A percentile compares a stretch with the other conserved stretches of the same genome.
phyloP scores from a whole-genome alignment of 1,140 invertebrate species.

The Eumaeus atala region DNA sequence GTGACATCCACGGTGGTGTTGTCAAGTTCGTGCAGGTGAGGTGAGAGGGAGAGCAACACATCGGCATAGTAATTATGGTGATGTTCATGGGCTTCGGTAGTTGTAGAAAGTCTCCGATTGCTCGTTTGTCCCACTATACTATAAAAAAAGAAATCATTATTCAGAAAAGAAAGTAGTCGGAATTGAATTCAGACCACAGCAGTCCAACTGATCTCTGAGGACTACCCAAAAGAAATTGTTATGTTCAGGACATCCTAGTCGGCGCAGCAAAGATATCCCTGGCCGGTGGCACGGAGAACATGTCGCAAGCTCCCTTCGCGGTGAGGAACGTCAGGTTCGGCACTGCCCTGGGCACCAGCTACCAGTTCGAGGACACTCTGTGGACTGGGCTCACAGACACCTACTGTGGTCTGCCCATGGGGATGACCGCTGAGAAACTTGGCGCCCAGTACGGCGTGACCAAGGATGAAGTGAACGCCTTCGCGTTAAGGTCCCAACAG shows the following conservation, averaged over 20 bases:
- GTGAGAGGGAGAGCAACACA: too few species aligned
- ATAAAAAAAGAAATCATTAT: too few species aligned
- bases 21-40: too few species aligned
- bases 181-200: too few species aligned
- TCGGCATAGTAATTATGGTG: too few species aligned
- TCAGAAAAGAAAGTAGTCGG: too few species aligned
- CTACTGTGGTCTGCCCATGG: conserved; percentile 96
- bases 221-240: background rate
- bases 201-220: too few species aligned
- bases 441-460: conserved; percentile 92
- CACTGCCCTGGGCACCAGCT: conserved; percentile 84
- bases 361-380: conserved; percentile 91
- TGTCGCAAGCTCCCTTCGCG: conserved; percentile 95
- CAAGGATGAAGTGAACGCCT: conserved; percentile 91
- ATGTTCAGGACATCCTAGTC: conserved; percentile 85
- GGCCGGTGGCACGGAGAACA: conserved; percentile 95
- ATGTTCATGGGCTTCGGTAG: too few species aligned
- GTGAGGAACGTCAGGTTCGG: conserved; percentile 95
- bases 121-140: too few species aligned
- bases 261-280: conserved; percentile 92
- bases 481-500: conserved; percentile 89
- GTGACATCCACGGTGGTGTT: too few species aligned
- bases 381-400: conserved; percentile 93
- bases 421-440: conserved; percentile 97
- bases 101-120: too few species aligned